Percentiles rank a stretch among this genome's conserved stretches.
Evolutionary conservation across 2,888 invertebrate species (phyloP).

Genomic region (Vannuccia rotundouncinata): DNA sequence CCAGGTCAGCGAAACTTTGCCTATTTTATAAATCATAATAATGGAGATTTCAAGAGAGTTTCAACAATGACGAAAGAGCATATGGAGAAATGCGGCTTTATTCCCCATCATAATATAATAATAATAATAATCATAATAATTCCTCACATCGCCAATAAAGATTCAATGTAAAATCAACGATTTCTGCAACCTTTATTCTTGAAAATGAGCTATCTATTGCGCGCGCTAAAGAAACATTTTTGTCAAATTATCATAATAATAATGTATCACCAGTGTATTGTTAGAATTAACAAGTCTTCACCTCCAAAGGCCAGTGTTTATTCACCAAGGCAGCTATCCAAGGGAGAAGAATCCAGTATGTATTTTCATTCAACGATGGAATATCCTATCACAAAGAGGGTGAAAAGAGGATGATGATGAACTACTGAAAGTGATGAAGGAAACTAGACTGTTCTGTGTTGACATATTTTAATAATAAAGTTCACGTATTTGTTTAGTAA

Average conservation of each 20-base stretch:
- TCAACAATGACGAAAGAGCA: neutral
- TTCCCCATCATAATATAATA: neutral
- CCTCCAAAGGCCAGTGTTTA: too few relatives aligned
- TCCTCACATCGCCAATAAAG: neutral
- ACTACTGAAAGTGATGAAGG: too few relatives aligned
- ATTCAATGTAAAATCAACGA: neutral
- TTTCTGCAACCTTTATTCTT: neutral
- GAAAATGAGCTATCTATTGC: neutral
- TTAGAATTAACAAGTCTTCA: too few relatives aligned
- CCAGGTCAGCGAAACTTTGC: neutral
- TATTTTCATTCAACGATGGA: too few relatives aligned
- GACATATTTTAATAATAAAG: too few relatives aligned
- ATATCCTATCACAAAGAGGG: too few relatives aligned
- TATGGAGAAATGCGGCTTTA: neutral
- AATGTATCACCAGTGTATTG: neutral
- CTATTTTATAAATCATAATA: neutral
- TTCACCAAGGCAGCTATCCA: too few relatives aligned
- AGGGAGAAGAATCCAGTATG: too few relatives aligned
- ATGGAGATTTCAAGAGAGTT: neutral
- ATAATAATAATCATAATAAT: too few relatives aligned
- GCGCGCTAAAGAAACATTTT: neutral
- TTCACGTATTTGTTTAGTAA: too few relatives aligned
- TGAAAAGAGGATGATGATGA: too few relatives aligned
- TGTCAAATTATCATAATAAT: neutral
- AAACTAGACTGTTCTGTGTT: too few relatives aligned